These are phyloP conservation scores for Archips xylosteana DNA, from an alignment of 2,888 invertebrate species.

Conservation along the genomic window DNA sequence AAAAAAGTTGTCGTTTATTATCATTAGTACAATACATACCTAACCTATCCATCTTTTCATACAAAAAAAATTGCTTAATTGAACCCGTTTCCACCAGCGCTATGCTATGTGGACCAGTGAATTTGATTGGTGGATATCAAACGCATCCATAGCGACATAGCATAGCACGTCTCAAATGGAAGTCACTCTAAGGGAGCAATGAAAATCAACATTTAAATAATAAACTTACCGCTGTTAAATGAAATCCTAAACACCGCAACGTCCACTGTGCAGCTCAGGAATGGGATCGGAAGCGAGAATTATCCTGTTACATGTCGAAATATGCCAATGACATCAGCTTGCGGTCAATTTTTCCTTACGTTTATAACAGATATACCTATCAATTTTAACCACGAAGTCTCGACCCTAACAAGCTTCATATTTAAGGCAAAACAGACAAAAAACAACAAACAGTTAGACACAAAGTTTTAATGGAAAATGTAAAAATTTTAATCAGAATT, in stretches of 20 bases:
- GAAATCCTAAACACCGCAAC: slow-evolving; percentile 2
- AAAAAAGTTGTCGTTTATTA: too few relatives aligned
- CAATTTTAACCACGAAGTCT: background rate
- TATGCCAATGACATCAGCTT: background rate
- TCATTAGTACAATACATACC: too few relatives aligned
- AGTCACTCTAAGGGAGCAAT: background rate
- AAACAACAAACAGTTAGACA: too few relatives aligned
- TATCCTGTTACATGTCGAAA: slow-evolving; percentile 13
- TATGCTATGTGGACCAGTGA: too few relatives aligned
- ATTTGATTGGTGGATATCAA: too few relatives aligned
- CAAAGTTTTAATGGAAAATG: too few relatives aligned
- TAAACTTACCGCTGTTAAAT: slow-evolving; percentile 3
- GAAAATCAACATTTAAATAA: background rate
- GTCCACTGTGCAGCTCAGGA: background rate
- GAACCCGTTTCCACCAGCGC: too few relatives aligned
- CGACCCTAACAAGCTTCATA: background rate
- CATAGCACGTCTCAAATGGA: too few relatives aligned
- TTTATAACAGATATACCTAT: background rate
- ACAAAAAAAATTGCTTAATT: too few relatives aligned
- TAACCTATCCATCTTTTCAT: too few relatives aligned
- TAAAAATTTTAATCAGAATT: too few relatives aligned
- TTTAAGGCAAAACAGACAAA: background rate
- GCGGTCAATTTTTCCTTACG: slow-evolving; percentile 1
- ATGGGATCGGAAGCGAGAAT: background rate
- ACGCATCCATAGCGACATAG: too few relatives aligned